phyloP scores from a whole-genome alignment of 2,888 invertebrate species.

The Calameuta idolon region DNA sequence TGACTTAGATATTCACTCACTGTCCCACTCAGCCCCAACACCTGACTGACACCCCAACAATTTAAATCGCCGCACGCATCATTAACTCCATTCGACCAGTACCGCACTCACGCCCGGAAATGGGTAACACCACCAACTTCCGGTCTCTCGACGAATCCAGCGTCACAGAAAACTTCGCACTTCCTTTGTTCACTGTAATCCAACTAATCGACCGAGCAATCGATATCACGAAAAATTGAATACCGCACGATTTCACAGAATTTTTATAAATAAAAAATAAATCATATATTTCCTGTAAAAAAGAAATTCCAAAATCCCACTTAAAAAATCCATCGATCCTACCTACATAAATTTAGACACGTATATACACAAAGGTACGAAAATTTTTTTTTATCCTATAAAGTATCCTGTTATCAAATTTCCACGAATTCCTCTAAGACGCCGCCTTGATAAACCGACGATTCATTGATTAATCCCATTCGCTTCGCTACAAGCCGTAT shows the following conservation, averaged over 20 bases:
- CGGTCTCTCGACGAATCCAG: not conserved
- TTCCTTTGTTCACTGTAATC: not conserved
- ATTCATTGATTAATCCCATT: not conserved
- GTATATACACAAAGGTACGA: not conserved
- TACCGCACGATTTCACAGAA: not conserved
- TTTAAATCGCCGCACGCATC: not conserved
- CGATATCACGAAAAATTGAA: not conserved
- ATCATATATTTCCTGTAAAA: too few species aligned
- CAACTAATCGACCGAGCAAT: conserved; percentile 14
- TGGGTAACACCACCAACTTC: not conserved
- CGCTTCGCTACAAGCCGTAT: not conserved
- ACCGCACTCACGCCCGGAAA: not conserved
- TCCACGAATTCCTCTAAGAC: not conserved
- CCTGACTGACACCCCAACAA: not conserved
- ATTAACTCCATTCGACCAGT: not conserved
- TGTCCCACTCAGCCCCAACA: not conserved
- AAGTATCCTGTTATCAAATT: not conserved
- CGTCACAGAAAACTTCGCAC: not conserved
- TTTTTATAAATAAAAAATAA: not conserved
- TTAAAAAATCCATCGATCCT: not conserved
- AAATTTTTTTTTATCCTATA: not conserved
- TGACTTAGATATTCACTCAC: not conserved
- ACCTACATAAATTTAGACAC: too few species aligned
- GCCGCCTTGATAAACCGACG: conserved; percentile 8
- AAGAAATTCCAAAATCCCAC: not conserved